phyloP scores from a whole-genome alignment of 2,888 invertebrate species.

The Stenolophus ochropezus region DNA sequence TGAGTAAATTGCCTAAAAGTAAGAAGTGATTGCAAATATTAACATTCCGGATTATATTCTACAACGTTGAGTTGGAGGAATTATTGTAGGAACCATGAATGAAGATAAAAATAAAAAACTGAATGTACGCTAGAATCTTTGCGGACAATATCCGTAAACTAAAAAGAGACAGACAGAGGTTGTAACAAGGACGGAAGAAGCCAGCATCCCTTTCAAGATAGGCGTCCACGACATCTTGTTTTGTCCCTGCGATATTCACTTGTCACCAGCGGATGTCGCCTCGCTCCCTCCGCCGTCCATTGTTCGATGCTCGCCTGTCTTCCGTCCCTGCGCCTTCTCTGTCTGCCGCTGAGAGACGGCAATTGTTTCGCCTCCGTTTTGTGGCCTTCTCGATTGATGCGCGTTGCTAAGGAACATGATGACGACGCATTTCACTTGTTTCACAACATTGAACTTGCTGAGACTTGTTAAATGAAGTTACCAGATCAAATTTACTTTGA shows the following conservation, averaged over 20 bases:
- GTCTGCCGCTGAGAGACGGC: constrained; percentile 14
- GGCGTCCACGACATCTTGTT: constrained; percentile 42
- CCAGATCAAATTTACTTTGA: neutral
- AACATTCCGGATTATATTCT: neutral
- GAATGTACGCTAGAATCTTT: neutral
- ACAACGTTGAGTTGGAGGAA: neutral
- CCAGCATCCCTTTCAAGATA: neutral
- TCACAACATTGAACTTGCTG: constrained; percentile 43
- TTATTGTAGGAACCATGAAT: neutral
- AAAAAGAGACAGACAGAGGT: neutral
- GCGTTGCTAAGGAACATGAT: constrained; percentile 44
- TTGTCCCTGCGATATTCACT: constrained; percentile 38
- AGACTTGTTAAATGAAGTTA: constrained; percentile 40
- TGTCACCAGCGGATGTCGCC: constrained; percentile 40
- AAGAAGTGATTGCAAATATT: too few species aligned
- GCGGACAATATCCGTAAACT: neutral
- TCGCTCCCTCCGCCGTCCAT: neutral
- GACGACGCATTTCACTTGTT: constrained; percentile 43
- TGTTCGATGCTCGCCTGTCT: constrained; percentile 42
- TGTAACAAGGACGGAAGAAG: neutral
- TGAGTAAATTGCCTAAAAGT: too few species aligned
- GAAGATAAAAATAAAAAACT: neutral
- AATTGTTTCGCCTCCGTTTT: constrained; percentile 41
- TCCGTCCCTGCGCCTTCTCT: neutral
- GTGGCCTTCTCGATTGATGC: constrained; percentile 46